Base-by-base conservation (phyloP, 1,140 invertebrate genomes). In the Mycetomoellerius zeteki region DNA sequence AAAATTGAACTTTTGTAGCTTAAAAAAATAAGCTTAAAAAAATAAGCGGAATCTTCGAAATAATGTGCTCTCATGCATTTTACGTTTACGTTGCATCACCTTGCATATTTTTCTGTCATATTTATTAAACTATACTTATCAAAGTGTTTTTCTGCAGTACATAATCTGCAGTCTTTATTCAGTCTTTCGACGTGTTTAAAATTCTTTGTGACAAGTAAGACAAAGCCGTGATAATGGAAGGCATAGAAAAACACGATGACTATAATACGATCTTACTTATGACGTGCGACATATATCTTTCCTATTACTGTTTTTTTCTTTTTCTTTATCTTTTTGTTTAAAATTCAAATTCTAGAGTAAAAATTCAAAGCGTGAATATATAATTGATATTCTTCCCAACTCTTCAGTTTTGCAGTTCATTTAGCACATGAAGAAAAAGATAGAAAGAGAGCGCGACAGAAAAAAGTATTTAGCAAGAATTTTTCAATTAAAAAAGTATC, bases 101-200 rank as follows among this genome's bases (percentile, higher is more conserved):
- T 6, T 50, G 37, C 43, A 65, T 78, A 64, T 78, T 73, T 64
- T 21, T 47, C 33, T 21, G 19, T 65, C 62, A 65, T 43, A 21
- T 67, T 43, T 43, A 65, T 19, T 65, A 33, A 33, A 52, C 27
- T 52, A 19, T 30, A 72, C 6, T 54, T 73, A 33, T 73, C 21
- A 73, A 33, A n/a, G 52, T 33, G n/a, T 33, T 73, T 73, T 54
- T 27, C 19, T 47, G 33, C 56, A 65, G 19, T n/a, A 19, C 52
- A 60, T 58, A 73, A 58, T 58, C 33, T 72, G 14, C n/a, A 82
- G 19, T 82, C 16, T 82, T 72, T 72, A 60, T 72, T 71, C 24
- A 58, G 19, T 2, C 19, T 60, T 60, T 16, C 33, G 21, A n/a
- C 33, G 12, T 16, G 12, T n/a, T 80, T 37, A 54, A 80, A 37